Conservation (phyloP, 2,797 vertebrate species). For the Lemur catta region DNA sequence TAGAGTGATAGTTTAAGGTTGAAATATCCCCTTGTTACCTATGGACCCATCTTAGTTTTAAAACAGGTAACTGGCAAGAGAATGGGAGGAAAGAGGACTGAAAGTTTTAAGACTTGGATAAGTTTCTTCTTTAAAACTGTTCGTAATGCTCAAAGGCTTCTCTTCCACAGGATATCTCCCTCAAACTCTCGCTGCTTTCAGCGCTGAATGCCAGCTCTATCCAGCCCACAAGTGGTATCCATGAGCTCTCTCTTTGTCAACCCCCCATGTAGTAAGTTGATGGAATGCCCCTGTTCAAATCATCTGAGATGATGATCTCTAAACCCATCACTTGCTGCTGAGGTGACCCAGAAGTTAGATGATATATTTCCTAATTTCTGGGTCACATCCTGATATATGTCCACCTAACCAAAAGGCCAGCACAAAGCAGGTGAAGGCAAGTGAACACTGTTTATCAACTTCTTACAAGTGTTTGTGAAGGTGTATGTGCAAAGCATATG, state of each 20-base stretch:
- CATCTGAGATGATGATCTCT: slow-evolving; percentile 60
- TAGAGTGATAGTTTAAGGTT: slow-evolving; percentile 23
- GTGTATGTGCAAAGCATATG: fast-evolving
- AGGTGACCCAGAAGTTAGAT: slow-evolving; percentile 70
- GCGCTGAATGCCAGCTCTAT: neutral
- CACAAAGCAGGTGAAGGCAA: slow-evolving; percentile 57
- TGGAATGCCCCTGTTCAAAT: slow-evolving; percentile 32
- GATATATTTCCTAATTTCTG: slow-evolving; percentile 63
- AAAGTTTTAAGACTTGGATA: slow-evolving; percentile 41
- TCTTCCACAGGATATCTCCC: slow-evolving; percentile 5
- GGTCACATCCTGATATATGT: slow-evolving; percentile 52
- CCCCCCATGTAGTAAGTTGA: slow-evolving; percentile 42
- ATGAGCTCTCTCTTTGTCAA: slow-evolving; percentile 44
- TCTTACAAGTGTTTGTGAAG: neutral
- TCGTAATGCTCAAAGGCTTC: slow-evolving; percentile 25
- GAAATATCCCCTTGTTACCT: slow-evolving; percentile 7
- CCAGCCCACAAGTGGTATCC: slow-evolving; percentile 48
- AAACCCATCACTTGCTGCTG: slow-evolving; percentile 62
- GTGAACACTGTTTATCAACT: neutral
- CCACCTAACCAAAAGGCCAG: slow-evolving; percentile 61
- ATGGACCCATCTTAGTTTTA: slow-evolving; percentile 50
- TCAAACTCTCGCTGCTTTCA: neutral
- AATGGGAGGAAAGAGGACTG: neutral
- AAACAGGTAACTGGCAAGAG: neutral
- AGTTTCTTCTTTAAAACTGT: slow-evolving; percentile 15